These are phyloP conservation scores for Pachypsylla venusta DNA, from an alignment of 1,140 invertebrate species.

Conservation along the genomic window DNA sequence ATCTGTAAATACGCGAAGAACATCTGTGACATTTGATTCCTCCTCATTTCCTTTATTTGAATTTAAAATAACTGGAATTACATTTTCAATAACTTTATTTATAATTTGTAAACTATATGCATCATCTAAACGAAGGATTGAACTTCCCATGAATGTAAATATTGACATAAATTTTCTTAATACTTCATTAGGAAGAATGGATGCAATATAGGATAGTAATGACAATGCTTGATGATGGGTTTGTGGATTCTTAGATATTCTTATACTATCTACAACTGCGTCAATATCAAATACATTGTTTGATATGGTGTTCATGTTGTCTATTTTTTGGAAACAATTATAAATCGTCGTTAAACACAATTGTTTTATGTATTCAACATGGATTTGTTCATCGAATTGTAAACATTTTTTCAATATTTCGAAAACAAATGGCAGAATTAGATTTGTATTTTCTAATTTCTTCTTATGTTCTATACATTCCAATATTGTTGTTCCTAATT, in stretches of 20 bases:
- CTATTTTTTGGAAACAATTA: conserved; percentile 46
- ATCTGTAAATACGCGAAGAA: conserved; percentile 78
- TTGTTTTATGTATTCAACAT: conserved; percentile 82
- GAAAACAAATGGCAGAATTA: conserved; percentile 58
- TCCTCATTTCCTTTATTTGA: conserved; percentile 32
- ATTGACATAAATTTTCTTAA: conserved; percentile 85
- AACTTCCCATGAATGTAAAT: conserved; percentile 90
- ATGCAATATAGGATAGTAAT: conserved; percentile 57
- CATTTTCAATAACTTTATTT: conserved; percentile 70
- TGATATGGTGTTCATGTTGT: conserved; percentile 32
- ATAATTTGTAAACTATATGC: conserved; percentile 89
- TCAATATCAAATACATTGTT: conserved; percentile 59
- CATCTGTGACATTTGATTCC: conserved; percentile 39
- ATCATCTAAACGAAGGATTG: conserved; percentile 78
- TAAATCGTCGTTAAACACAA: conserved; percentile 61
- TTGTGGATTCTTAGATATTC: conserved; percentile 77
- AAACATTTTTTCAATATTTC: conserved; percentile 63
- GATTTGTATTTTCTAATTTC: conserved; percentile 45
- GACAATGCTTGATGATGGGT: conserved; percentile 83
- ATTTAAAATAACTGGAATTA: conserved; percentile 67
- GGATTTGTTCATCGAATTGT: conserved; percentile 61
- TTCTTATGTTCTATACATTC: conserved; percentile 75
- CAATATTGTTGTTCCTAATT: conserved; percentile 55
- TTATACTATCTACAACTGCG: conserved; percentile 70
- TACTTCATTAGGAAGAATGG: conserved; percentile 59